A percentile compares a stretch with the other conserved stretches of the same genome.
Conservation (phyloP, 2,113 vertebrate genomes). For the Eulemur macaco region DNA sequence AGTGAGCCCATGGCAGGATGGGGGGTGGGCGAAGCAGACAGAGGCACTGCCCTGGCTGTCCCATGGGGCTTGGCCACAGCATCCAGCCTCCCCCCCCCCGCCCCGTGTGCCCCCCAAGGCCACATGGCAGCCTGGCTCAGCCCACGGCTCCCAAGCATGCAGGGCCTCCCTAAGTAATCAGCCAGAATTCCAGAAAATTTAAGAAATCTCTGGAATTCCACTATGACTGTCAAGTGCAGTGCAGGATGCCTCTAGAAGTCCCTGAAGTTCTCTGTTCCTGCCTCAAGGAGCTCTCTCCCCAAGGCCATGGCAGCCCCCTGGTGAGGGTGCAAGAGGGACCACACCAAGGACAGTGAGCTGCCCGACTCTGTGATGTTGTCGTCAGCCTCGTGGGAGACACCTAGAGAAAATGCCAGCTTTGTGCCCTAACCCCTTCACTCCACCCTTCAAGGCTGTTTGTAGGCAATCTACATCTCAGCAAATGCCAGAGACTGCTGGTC, state of each 20-base stretch:
- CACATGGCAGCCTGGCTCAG: not conserved
- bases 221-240: not conserved
- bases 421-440: not conserved
- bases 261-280: not conserved
- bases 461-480: constrained; percentile 17
- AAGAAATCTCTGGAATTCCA: not conserved
- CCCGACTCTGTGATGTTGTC: rapidly evolving
- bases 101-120: not conserved
- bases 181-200: not conserved
- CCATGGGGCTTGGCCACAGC: rapidly evolving
- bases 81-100: not conserved
- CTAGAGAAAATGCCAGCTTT: not conserved
- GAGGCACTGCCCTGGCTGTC: not conserved
- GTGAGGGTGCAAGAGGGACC: not conserved
- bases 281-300: not conserved
- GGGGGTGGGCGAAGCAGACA: not conserved
- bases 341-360: not conserved
- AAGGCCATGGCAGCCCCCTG: not conserved
- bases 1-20: rapidly evolving
- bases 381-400: rapidly evolving
- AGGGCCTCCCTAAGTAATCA: not conserved
- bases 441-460: constrained; percentile 10
- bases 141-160: not conserved
- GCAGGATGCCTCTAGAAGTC: not conserved
- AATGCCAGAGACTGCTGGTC: not conserved